Evolutionary conservation across 2,888 invertebrate species (phyloP), one percentile per base, ranked within the genome.

Genomic region (Andrena flavipes): DNA sequence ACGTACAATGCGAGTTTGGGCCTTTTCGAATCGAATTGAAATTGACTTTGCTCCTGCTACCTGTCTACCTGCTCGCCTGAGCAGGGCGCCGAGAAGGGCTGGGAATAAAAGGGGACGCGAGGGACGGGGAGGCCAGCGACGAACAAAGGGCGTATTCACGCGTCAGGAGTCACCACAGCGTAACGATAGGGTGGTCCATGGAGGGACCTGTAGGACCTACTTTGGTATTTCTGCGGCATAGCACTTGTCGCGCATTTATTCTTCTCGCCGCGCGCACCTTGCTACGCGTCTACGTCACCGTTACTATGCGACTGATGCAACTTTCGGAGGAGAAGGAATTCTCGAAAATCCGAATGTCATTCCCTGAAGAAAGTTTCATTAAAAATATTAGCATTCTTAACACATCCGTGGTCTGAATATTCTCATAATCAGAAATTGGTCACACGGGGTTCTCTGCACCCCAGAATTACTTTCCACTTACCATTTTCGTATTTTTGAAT

Each of bases 141-240:
- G 84, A 85, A 89, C 88, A 87, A 90, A 88, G 89, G 89, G 89
- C 84, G 90, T 91, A 92, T 91, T 92, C 91, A 92, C 91, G 91
- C 91, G 90, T 92, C 90, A 90, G 86, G 88, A 92, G 92, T 91
- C 92, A 92, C 90, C 90, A 88, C 86, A 87, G 90, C 91, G 91
- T 92, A 90, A 92, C 92, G 90, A 84, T 83, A 83, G 87, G 85
- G 84, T 90, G 85, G 89, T 87, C 89, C 82, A 88, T 60, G 80
- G 81, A 70, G 77, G 79, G 80, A 86, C 86, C 87, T 83, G 87
- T 84, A 81, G 87, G 84, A 87, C 87, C 84, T 82, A 85, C 85
- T 82, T 88, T 60, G 84, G 85, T 69, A 85, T 88, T 88, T 87
- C 85, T 84, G 74, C 81, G 79, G 84, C 80, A 73, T 65, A 82